These are phyloP conservation scores for Colinus virginianus DNA, from an alignment of 2,113 vertebrate species.

Conservation along the genomic window DNA sequence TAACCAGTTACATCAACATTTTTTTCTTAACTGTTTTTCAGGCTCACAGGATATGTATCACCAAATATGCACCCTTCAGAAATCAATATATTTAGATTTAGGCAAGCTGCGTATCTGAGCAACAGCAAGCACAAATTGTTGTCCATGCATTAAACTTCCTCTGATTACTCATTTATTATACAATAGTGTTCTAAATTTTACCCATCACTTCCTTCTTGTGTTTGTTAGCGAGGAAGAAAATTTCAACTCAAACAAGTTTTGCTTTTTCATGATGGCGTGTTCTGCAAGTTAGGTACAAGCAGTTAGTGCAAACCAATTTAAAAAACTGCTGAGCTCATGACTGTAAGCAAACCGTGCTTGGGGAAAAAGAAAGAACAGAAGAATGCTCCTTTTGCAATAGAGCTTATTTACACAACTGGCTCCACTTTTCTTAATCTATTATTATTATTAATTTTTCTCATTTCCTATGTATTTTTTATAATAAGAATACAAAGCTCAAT, in stretches of 20 bases:
- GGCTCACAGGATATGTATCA: neutral
- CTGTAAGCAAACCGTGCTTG: neutral
- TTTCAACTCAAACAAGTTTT: neutral
- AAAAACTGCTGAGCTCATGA: neutral
- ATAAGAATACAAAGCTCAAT: neutral
- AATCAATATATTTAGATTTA: constrained; percentile 55
- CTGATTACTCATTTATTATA: constrained; percentile 69
- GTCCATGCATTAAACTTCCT: constrained; percentile 53
- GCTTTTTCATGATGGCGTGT: neutral
- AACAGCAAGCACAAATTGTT: constrained; percentile 47
- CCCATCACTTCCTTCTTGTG: constrained; percentile 7
- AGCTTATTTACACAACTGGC: neutral
- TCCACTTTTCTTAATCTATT: neutral
- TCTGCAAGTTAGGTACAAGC: neutral
- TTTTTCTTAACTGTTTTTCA: constrained; percentile 20
- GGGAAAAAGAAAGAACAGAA: neutral
- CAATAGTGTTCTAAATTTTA: constrained; percentile 60
- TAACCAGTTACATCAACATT: neutral
- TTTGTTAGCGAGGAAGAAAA: neutral
- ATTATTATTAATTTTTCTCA: neutral
- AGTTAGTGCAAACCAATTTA: neutral
- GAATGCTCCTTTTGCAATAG: neutral
- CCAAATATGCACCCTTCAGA: constrained; percentile 55
- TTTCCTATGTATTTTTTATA: neutral
- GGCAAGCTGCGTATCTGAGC: constrained; percentile 66